phyloP scores from a whole-genome alignment of 2,888 invertebrate genomes.

The Polyommatus iphigenia region DNA sequence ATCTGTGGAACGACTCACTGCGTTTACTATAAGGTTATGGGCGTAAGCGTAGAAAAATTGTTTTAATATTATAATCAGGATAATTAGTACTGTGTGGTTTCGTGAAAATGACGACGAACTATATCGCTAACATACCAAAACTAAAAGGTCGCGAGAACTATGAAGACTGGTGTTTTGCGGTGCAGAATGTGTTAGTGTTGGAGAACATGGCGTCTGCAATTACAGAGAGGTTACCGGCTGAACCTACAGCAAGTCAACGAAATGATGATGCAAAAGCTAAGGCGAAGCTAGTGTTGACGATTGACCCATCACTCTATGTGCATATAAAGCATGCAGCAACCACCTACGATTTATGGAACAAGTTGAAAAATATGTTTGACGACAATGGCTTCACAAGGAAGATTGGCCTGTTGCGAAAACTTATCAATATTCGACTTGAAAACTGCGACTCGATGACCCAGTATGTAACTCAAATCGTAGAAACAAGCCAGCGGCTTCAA shows the following conservation, averaged over 20 bases:
- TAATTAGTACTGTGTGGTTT: too few relatives aligned
- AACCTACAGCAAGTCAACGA: neutral
- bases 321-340: conserved; percentile 20
- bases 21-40: too few relatives aligned
- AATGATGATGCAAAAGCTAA: conserved; percentile 18
- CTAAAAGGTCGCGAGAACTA: conserved; percentile 23
- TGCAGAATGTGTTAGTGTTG: conserved; percentile 10
- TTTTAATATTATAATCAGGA: too few relatives aligned
- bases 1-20: too few relatives aligned
- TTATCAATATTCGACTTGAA: conserved; percentile 20
- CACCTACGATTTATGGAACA: conserved; percentile 7
- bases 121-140: neutral
- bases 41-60: too few relatives aligned
- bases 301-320: conserved; percentile 24
- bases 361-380: conserved; percentile 24
- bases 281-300: conserved; percentile 21
- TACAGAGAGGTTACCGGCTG: neutral
- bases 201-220: conserved; percentile 17
- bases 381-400: conserved; percentile 12
- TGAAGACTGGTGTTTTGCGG: conserved; percentile 19
- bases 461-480: conserved; percentile 20
- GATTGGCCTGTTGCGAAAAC: conserved; percentile 16
- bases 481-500: neutral
- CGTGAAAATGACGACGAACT: too few relatives aligned
- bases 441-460: conserved; percentile 16